Conservation (phyloP, 2,797 vertebrate genomes). For the Harpagifer antarcticus region DNA sequence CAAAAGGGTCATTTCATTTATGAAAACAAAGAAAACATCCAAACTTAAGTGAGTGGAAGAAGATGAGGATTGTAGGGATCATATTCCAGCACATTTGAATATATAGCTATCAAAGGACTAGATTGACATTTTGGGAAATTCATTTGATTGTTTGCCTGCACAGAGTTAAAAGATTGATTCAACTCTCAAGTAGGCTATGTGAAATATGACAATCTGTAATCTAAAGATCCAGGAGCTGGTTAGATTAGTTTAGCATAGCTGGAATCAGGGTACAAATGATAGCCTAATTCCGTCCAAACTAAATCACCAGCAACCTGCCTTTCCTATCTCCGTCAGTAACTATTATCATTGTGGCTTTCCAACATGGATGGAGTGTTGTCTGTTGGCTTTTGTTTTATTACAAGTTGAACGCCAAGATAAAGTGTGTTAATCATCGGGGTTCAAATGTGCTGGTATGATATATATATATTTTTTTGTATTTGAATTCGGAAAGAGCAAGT, state of each 20-base stretch:
- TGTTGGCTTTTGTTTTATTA: neutral
- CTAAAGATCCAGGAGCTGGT: neutral
- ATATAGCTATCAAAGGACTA: neutral
- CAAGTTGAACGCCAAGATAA: neutral
- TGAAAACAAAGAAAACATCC: slow-evolving; percentile 31
- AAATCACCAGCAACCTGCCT: neutral
- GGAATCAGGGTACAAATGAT: neutral
- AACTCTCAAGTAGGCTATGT: too few relatives aligned
- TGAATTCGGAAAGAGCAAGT: too few relatives aligned
- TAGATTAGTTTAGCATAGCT: slow-evolving; percentile 2
- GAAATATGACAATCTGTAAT: neutral
- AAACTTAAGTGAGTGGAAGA: neutral
- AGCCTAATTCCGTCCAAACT: neutral
- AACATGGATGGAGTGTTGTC: too few relatives aligned
- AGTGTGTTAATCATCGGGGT: neutral
- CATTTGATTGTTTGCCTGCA: neutral
- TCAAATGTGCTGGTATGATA: neutral
- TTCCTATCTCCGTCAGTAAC: neutral
- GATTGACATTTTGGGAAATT: neutral
- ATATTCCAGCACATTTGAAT: neutral
- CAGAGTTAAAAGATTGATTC: neutral
- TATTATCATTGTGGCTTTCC: neutral
- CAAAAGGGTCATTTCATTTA: slow-evolving; percentile 34
- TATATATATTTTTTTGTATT: too few relatives aligned
- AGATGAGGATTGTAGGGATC: neutral